Conservation (phyloP, 1,140 invertebrate species). For the Drosophila rhopaloa region DNA sequence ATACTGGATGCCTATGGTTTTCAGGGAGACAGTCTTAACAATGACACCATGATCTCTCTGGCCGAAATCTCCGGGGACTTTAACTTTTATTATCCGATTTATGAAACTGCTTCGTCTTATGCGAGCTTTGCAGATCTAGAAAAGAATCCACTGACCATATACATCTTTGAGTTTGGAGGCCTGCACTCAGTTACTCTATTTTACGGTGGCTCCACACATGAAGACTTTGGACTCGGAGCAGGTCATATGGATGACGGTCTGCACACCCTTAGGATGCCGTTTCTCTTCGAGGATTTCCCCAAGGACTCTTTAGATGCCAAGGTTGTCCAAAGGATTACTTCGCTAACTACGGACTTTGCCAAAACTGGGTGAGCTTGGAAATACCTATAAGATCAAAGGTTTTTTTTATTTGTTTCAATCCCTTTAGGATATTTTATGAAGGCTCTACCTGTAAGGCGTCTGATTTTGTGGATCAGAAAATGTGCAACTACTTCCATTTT, state of each 20-base stretch:
- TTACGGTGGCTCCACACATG: neutral
- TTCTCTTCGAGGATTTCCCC: constrained; percentile 26
- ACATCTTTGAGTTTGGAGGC: constrained; percentile 45
- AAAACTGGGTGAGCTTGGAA: constrained; percentile 46
- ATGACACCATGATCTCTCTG: constrained; percentile 36
- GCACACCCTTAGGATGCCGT: constrained; percentile 44
- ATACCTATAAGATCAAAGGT: constrained; percentile 10
- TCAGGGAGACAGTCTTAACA: constrained; percentile 29
- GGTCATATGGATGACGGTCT: constrained; percentile 69
- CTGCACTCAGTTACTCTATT: neutral
- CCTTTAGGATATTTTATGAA: constrained; percentile 9
- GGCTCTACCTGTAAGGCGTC: constrained; percentile 15
- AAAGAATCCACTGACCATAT: constrained; percentile 47
- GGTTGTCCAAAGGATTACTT: constrained; percentile 33
- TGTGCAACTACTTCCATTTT: constrained; percentile 49
- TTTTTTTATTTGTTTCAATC: neutral
- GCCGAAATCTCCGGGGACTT: constrained; percentile 53
- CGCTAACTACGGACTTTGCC: constrained; percentile 46
- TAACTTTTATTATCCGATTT: constrained; percentile 50
- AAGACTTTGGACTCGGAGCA: constrained; percentile 37
- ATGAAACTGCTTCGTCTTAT: constrained; percentile 48
- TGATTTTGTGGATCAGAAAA: constrained; percentile 26
- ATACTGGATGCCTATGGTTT: constrained; percentile 31
- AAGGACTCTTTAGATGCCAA: constrained; percentile 42
- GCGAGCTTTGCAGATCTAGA: constrained; percentile 42